Conservation (phyloP, 2,113 vertebrate genomes). For the Bos javanicus region DNA sequence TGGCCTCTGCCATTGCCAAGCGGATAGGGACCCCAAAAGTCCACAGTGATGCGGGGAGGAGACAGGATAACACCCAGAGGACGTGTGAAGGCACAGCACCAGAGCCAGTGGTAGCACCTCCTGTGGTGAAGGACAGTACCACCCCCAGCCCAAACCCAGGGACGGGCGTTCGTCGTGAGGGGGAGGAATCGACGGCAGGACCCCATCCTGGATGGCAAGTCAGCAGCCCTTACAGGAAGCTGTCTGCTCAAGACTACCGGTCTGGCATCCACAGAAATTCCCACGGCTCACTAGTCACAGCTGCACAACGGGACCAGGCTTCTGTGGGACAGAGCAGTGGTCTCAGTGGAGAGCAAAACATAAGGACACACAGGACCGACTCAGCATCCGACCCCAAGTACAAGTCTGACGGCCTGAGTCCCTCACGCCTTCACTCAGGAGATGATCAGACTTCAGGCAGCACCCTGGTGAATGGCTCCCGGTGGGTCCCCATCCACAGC, state of each 20-base stretch:
- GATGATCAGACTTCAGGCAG: background rate
- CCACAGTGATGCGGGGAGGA: background rate
- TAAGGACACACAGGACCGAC: constrained; percentile 19
- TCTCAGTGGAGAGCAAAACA: constrained; percentile 49
- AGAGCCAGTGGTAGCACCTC: background rate
- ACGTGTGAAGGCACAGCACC: background rate
- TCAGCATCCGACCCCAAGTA: constrained; percentile 21
- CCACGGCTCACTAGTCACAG: constrained; percentile 1
- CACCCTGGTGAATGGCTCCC: background rate
- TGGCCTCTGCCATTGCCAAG: constrained; percentile 91
- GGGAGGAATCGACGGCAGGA: background rate
- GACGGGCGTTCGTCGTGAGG: accelerated
- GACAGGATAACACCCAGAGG: background rate
- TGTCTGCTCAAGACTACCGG: constrained; percentile 43
- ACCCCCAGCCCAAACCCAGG: background rate
- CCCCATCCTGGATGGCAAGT: background rate
- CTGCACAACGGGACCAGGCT: constrained; percentile 51
- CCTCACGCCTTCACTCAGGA: background rate
- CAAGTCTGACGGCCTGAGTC: background rate
- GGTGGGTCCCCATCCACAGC: background rate
- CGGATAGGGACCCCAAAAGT: constrained; percentile 67
- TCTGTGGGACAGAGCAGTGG: constrained; percentile 34
- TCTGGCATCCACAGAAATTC: constrained; percentile 38
- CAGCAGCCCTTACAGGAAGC: constrained; percentile 24
- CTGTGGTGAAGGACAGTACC: background rate